These are phyloP conservation scores for Tokudaia muenninki DNA, from an alignment of 2,797 vertebrate genomes.

Conservation along the genomic window DNA sequence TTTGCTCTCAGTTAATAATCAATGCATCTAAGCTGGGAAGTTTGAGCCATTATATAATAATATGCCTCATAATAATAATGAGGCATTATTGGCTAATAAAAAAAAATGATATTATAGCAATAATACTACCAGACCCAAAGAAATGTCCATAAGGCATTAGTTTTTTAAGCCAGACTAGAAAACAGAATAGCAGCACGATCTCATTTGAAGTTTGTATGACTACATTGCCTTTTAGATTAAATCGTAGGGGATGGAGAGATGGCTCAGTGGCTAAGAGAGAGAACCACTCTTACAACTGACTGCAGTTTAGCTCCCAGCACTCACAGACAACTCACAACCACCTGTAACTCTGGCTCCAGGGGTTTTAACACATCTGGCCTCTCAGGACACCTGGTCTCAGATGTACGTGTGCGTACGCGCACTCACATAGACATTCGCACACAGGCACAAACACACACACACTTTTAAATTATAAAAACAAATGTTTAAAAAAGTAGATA, in stretches of 20 bases:
- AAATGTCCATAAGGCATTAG: background rate
- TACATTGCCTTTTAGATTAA: background rate
- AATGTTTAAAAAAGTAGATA: background rate
- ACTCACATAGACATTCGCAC: background rate
- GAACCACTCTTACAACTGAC: background rate
- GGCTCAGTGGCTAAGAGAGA: background rate
- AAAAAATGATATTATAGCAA: conserved; percentile 15
- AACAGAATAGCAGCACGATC: background rate
- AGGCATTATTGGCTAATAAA: background rate
- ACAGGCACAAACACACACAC: background rate
- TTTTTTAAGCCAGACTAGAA: background rate
- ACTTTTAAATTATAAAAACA: background rate
- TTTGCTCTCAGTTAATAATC: conserved; percentile 29
- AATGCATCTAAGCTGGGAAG: background rate
- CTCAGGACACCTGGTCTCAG: background rate
- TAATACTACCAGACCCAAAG: background rate
- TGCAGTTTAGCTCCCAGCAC: background rate
- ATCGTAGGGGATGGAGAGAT: background rate
- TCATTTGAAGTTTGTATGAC: background rate
- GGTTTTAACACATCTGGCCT: background rate
- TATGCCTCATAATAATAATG: too few relatives aligned
- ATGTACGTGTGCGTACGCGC: too few relatives aligned
- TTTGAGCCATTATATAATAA: background rate
- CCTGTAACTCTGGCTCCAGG: background rate
- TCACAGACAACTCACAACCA: background rate